These are phyloP conservation scores for Parazoanthus darwini DNA, from an alignment of 92 coral and sea anemone species.

Conservation along the genomic window DNA sequence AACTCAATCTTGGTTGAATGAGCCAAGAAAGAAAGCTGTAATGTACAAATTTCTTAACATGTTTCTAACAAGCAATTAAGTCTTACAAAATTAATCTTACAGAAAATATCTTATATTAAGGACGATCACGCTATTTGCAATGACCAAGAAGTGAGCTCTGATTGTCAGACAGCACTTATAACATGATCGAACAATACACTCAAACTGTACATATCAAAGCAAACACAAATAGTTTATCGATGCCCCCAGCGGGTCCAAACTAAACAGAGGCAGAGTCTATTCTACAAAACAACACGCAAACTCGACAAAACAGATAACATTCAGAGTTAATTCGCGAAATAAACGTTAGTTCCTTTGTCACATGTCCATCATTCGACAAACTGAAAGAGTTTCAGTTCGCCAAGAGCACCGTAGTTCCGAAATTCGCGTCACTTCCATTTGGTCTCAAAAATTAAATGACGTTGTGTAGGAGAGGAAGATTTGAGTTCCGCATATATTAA, in stretches of 20 bases:
- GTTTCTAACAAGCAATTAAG: background rate
- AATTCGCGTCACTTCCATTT: background rate
- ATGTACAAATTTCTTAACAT: background rate
- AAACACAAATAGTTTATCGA: background rate
- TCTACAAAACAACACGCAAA: slow-evolving; percentile 15
- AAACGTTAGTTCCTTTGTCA: slow-evolving; percentile 9
- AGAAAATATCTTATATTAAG: no score
- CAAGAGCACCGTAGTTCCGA: background rate
- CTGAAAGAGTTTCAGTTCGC: background rate
- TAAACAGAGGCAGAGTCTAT: slow-evolving; percentile 2
- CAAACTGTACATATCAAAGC: slow-evolving; percentile 1
- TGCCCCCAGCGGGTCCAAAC: slow-evolving; percentile 21
- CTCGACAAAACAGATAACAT: slow-evolving; percentile 5
- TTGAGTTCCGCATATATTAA: slow-evolving; percentile 27
- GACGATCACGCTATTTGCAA: no score
- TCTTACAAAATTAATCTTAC: background rate
- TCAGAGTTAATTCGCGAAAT: background rate
- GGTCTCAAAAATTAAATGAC: background rate
- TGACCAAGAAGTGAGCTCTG: background rate
- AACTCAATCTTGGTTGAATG: background rate
- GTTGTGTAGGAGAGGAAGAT: background rate
- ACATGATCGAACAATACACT: slow-evolving; percentile 12
- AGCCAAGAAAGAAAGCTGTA: background rate
- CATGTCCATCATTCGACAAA: background rate
- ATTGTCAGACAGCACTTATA: background rate